Base-by-base conservation (phyloP, 2,888 invertebrate species). In the Stenodera caucasica region DNA sequence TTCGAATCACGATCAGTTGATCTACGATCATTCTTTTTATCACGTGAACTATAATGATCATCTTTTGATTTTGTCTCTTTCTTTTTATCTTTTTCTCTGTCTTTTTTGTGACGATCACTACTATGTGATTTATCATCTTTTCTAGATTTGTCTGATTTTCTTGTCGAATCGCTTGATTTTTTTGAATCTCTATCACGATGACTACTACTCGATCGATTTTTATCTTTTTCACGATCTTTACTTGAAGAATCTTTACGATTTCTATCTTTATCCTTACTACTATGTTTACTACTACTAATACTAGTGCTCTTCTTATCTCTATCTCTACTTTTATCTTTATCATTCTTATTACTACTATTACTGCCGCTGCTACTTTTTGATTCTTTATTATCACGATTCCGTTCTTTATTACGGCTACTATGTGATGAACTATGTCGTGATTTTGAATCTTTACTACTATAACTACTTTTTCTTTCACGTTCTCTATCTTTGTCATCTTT, bases 1-100 rank as follows among this genome's bases (percentile, higher is more conserved):
- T 90, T 91, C 0, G 92, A 92, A 79, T 93, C 91, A 63, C 90
- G 83, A 69, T 90, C 92, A 0, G 90, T 90, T 0, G 92, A 92
- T 53, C 91, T 83, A 7, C 92, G 84, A 55, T 85, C 85, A 45
- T 84, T 84, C 11, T 83, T 84, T 72, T 89, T 88, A 0, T 85
- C 84, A 35, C 88, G 87, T 5, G 86, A 81, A 69, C 87, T 86
- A 60, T 86, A 88, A 74, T 91, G 91, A 77, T 92, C 91, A 73
- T 92, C 91, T 58, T 82, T 83, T 2, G 83, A 80, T 72, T 86
- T 85, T 56, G 82, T 81, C 51, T 74, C 68, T 26, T 72, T 71
- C 57, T 72, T 74, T 15, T 65, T 61, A 14, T 74, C 72, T 14
- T 68, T 63, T 70, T 74, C 66, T 60, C 67, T 68, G 69, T 75